Evolutionary conservation across 2,113 vertebrate species (phyloP), one percentile per base, ranked within the genome.

Genomic region (Hippocampus guttulatus): DNA sequence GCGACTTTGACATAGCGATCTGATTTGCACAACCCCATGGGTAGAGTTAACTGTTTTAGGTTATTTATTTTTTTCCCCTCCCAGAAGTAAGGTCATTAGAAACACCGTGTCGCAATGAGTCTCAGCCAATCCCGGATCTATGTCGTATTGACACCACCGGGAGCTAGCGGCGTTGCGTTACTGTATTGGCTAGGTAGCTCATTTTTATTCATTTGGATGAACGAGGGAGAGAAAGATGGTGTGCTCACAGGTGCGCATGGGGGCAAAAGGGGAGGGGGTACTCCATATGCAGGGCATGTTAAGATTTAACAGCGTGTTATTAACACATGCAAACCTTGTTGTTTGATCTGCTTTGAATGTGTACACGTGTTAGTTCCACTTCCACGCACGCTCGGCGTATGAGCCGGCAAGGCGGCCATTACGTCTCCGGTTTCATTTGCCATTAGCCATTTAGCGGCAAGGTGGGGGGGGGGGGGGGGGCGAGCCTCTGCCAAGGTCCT

Each of bases 361-460:
- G 15, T 62, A 49, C 64, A 64, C 18, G 27, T 49, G 51, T 41
- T 63, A 41, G n/a, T 61, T 21, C 38, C 40, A 30, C 33, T 18
- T 40, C 12, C 11, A 15, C 45, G 27, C 64, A 14, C 57, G 33
- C 33, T 18, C 49, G 70, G 61, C 67, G 75, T 76, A 81, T 64
- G 81, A 83, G 74, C 70, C 30, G 76, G 74, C 75, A 68, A 67
- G 57, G 81, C 69, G 75, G 82, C 75, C 75, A 82, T 84, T 82
- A 70, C 73, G 77, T 71, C 73, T 80, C 76, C 81, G 74, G 81
- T 87, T 87, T 85, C 87, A 82, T 75, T 85, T 85, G 81, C 81
- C 82, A 89, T 88, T 84, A 87, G 81, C 81, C 81, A 80, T 85
- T 87, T 87, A 86, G 82, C 83, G 74, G 75, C 78, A 82, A 85